Evolutionary conservation across 2,888 invertebrate genomes (phyloP), one percentile per base, ranked within the genome.

Genomic region (Ichneumoninae sp.): DNA sequence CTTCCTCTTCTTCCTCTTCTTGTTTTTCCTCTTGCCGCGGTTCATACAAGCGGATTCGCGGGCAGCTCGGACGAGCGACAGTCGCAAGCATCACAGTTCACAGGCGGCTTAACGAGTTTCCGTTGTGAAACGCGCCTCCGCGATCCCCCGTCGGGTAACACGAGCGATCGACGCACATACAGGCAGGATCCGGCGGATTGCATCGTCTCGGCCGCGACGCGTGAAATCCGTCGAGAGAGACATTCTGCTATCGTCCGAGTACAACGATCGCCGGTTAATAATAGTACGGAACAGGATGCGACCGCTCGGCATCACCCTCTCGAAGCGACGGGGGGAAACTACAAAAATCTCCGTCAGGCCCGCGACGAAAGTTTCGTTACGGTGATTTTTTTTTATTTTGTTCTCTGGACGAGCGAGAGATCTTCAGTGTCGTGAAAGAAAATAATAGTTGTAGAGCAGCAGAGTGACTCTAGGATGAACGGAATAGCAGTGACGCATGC

Each of bases 21-120:
- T 85, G 83, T 60, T 63, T 65, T 52, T 75, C 77, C 68, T 70
- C 33, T 71, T 73, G 74, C 44, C 33, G 50, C 60, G 69, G 50
- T 10, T 75, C 81, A 69, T 81, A 70, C 50, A 81, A 70, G 50
- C 68, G 16, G 65, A 73, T 73, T 66, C 71, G 73, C 19, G 73
- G 44, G 74, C 73, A 36, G 65, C 36, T 19, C 16, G n/a, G 33
- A 76, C 75, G 0, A 40, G 4, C 19, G 22, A 44, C 16, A 44
- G 44, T 44, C 16, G 52, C 22, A 22, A 76, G 50, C 76, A 76
- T 76, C 52, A 76, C 52, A 66, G 22, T 63, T 63, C 7, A 26
- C 4, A 3, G 26, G 10, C 10, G 5, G 22, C 22, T 26, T 57
- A 10, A 22, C 54, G 54, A 22, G n/a, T 40, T 44, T 44, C 44